Evolutionary conservation across 2,888 invertebrate species (phyloP), one percentile per base, ranked within the genome.

Genomic region (Stenodema calcarata): DNA sequence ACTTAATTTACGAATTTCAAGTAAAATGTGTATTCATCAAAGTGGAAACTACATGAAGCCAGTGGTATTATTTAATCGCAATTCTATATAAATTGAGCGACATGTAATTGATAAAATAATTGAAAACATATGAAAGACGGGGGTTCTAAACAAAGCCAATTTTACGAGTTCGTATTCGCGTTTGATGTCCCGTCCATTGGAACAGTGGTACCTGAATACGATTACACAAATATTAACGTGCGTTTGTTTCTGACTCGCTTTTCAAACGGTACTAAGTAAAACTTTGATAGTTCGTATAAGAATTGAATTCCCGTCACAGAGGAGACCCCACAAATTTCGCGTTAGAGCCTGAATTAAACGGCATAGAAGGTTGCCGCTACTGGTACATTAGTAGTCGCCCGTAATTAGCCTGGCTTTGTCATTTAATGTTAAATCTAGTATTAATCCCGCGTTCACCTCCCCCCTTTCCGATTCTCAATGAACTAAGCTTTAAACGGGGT

Each of bases 341-440:
- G 50, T 4, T 4, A 16, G 50, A 4, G 50, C 14, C 50, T 16
- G n/a, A 35, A 50, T 50, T n/a, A 27, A 70, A 70, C 18, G 16
- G 16, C 28, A 54, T 4, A 70, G 30, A 70, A 70, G 14, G 70
- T 27, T 70, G 14, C 16, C 12, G 70, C 14, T 69, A 3, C 69
- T n/a, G 70, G 0, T 70, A 11, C 70, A 28, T 70, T 47, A 42
- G 50, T 54, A 54, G 28, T 78, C 78, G 44, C 41, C 70, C 42
- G 14, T 73, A 84, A 84, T 84, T 84, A 70, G 73, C 70, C 84
- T 84, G 84, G 30, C 73, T 70, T 44, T 84, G 84, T 42, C 84
- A 84, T 80, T 14, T 27, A 62, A 62, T 42, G 84, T 84, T 84
- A 84, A 84, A 73, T 73, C 73, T 84, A 73, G 44, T 84, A 84